These are phyloP conservation scores for Spilarctia lutea DNA, from an alignment of 2,888 invertebrate genomes.

Conservation along the genomic window DNA sequence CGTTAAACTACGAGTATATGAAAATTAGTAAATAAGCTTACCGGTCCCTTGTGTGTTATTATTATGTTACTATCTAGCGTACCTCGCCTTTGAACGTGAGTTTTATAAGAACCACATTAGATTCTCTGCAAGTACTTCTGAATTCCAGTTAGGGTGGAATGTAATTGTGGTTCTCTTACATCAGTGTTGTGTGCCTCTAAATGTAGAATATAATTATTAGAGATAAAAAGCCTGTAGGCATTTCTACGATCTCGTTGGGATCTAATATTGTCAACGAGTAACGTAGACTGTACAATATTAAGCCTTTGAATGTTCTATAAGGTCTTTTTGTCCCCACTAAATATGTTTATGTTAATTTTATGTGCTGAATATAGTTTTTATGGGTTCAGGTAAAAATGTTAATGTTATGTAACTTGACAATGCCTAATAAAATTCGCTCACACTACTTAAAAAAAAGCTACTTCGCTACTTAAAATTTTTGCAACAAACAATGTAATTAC, in stretches of 20 bases:
- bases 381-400: neutral
- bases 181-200: slow-evolving; percentile 7
- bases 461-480: slow-evolving; percentile 27
- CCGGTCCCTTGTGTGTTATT: slow-evolving; percentile 16
- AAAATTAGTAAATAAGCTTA: slow-evolving; percentile 30
- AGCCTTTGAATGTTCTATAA: slow-evolving; percentile 9
- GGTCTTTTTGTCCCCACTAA: neutral
- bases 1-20: slow-evolving; percentile 15
- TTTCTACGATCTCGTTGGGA: slow-evolving; percentile 11
- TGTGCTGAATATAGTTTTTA: slow-evolving; percentile 2
- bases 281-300: slow-evolving; percentile 16
- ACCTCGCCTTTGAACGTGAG: slow-evolving; percentile 3
- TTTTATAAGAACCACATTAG: neutral
- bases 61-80: slow-evolving; percentile 9
- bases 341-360: slow-evolving; percentile 7
- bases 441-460: too few species aligned
- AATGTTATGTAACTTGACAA: slow-evolving; percentile 16
- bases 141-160: neutral
- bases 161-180: slow-evolving; percentile 14
- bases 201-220: neutral
- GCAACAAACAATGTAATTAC: slow-evolving; percentile 35
- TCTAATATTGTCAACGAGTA: slow-evolving; percentile 14
- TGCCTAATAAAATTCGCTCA: slow-evolving; percentile 8
- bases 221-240: slow-evolving; percentile 4
- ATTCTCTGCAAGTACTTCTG: neutral